Percentiles rank a stretch among this genome's conserved stretches.
These are phyloP conservation scores for Hippocampus kuda DNA, from an alignment of 2,797 vertebrate genomes.

Conservation along the genomic window DNA sequence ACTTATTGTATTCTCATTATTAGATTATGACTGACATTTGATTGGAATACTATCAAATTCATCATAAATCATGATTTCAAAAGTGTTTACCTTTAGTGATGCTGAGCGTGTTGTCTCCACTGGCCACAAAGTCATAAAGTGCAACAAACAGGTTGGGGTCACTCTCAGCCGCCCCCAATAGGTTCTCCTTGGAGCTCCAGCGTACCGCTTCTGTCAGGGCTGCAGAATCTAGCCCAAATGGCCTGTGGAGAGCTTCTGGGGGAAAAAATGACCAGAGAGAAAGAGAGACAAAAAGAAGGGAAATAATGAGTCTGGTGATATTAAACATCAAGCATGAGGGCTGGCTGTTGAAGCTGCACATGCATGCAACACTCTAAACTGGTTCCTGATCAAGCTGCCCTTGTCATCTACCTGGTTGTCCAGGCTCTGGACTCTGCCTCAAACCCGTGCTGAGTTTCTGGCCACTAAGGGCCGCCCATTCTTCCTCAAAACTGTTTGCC, in stretches of 20 bases:
- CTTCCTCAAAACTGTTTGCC: conserved; percentile 75
- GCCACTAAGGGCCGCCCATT: conserved; percentile 56
- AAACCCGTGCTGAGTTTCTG: conserved; percentile 48
- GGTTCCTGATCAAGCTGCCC: not conserved
- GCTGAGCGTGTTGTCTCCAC: conserved; percentile 98
- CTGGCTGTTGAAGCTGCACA: not conserved
- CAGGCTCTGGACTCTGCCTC: conserved; percentile 31
- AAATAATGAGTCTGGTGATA: not conserved
- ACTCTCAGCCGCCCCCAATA: conserved; percentile 90
- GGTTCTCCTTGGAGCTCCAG: conserved; percentile 99
- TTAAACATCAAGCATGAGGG: not conserved
- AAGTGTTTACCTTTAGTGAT: conserved; percentile 88
- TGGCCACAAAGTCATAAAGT: conserved; percentile 99
- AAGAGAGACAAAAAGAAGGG: conserved; percentile 12
- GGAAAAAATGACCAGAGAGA: conserved; percentile 8
- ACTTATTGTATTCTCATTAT: not conserved
- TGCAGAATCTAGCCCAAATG: conserved; percentile 85
- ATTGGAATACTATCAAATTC: not conserved
- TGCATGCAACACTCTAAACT: not conserved
- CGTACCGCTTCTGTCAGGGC: conserved; percentile 92
- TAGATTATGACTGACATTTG: not conserved
- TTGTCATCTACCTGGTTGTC: conserved; percentile 53
- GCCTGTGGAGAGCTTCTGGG: conserved; percentile 89
- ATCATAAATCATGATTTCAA: not conserved
- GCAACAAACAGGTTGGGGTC: conserved; percentile 99